These are phyloP conservation scores for Drosophila carrolli DNA, from an alignment of 1,140 invertebrate genomes.

Conservation along the genomic window DNA sequence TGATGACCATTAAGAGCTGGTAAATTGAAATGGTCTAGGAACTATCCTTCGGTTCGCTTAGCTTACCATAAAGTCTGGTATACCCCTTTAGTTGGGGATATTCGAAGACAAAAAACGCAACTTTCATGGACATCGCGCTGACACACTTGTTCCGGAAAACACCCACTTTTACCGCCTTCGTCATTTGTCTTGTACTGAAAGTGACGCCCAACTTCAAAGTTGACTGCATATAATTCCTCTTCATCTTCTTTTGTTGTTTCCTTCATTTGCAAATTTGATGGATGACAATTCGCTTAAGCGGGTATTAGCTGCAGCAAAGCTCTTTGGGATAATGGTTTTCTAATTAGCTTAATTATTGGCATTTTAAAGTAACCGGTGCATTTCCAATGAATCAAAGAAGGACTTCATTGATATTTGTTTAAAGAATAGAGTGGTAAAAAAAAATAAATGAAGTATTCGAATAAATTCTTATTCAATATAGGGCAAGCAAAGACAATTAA, in stretches of 20 bases:
- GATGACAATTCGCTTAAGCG: conserved; percentile 47
- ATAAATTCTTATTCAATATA: no score
- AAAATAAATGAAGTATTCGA: no score
- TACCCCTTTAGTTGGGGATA: background rate
- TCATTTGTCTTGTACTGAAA: conserved; percentile 62
- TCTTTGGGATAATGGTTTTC: conserved; percentile 48
- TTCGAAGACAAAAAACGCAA: conserved; percentile 22
- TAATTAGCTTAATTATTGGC: conserved; percentile 50
- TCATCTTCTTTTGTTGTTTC: conserved; percentile 7
- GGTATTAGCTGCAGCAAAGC: conserved; percentile 36
- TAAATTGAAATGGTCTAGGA: conserved; percentile 9
- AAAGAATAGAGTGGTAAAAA: no score
- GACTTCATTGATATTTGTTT: background rate
- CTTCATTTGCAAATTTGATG: conserved; percentile 62
- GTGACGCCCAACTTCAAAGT: conserved; percentile 68
- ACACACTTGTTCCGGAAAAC: conserved; percentile 41
- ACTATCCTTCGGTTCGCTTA: background rate
- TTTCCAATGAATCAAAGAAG: background rate
- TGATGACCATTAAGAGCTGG: conserved; percentile 14
- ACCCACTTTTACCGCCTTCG: conserved; percentile 27
- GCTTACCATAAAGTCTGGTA: background rate
- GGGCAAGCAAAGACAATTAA: no score
- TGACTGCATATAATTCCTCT: conserved; percentile 45
- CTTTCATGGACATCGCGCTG: conserved; percentile 60
- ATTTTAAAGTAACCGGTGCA: background rate